These are phyloP conservation scores for Spinibarbus caldwelli DNA, from an alignment of 2,797 vertebrate genomes.

Conservation along the genomic window DNA sequence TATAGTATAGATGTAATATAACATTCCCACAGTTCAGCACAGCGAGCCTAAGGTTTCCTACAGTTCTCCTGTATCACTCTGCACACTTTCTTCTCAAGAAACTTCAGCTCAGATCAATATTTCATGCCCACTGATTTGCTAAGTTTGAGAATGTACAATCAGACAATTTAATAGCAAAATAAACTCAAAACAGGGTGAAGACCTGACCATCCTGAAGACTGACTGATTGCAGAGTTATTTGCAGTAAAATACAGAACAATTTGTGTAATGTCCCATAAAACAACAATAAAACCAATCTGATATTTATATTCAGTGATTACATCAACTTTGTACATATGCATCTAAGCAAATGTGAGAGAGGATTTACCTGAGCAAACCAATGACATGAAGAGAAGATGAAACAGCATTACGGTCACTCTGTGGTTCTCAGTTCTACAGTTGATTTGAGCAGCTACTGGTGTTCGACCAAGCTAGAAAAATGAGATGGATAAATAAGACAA, in stretches of 20 bases:
- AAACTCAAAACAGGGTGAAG: background rate
- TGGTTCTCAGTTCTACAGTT: background rate
- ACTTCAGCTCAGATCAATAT: no score
- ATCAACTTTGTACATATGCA: background rate
- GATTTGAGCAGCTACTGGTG: background rate
- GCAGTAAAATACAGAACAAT: background rate
- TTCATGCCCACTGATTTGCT: background rate
- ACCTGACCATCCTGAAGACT: background rate
- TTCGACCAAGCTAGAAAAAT: background rate
- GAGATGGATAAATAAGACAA: background rate
- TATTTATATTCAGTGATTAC: background rate
- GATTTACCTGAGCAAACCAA: conserved; percentile 5
- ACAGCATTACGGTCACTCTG: background rate
- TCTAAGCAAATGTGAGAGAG: background rate
- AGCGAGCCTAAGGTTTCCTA: no score
- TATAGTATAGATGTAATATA: background rate
- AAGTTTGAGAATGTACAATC: no score
- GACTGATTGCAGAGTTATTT: background rate
- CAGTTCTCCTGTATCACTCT: background rate
- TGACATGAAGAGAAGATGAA: conserved; percentile 3
- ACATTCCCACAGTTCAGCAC: background rate
- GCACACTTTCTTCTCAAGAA: background rate
- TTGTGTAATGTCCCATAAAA: background rate
- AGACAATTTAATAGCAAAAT: background rate
- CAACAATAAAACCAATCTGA: background rate